Base-by-base conservation (phyloP, 2,888 invertebrate genomes). In the Galeruca laticollis region DNA sequence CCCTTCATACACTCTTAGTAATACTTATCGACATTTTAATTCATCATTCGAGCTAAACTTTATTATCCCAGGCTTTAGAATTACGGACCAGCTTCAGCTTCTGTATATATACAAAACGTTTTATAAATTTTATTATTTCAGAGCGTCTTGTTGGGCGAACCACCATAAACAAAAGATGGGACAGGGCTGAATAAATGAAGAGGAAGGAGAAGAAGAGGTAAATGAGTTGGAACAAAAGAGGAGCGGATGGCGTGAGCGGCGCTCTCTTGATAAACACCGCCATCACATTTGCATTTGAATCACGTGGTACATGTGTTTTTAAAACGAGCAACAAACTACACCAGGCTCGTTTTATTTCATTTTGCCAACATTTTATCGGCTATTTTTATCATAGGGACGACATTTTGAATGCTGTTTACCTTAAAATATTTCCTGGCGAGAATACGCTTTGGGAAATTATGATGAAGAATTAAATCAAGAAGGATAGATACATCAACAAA, bases 271-370 rank as follows among this genome's bases (percentile, higher is more conserved):
- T 84, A 84, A 84, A 84, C 84, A 83, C 81, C 79, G 78, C 79
- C 83, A 82, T 83, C 81, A 79, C 82, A 84, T 84, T 84, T 84
- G 83, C 84, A 84, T 84, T 78, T 82, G 83, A 84, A 84, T 84
- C 82, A 79, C 80, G 80, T 79, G 78, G 80, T 83, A 82, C 82
- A 82, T 78, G 77, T 78, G 78, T 77, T 76, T 77, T 77, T 77
- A 75, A 76, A 76, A 73, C 72, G 73, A 71, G 73, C 69, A 70
- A 75, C 73, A 73, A 75, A 71, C 70, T 70, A 64, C 69, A 47
- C 26, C 13, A 57, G 63, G 52, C 56, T 65, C 71, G 60, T 71
- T 71, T 71, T 59, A 65, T 65, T 71, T 69, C 69, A 67, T 69
- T 69, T 62, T 51, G 65, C 67, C 65, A 61, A 69, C 73, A 70